Conservation (phyloP, 1,140 invertebrate species). For the Lasaia peninsularis region DNA sequence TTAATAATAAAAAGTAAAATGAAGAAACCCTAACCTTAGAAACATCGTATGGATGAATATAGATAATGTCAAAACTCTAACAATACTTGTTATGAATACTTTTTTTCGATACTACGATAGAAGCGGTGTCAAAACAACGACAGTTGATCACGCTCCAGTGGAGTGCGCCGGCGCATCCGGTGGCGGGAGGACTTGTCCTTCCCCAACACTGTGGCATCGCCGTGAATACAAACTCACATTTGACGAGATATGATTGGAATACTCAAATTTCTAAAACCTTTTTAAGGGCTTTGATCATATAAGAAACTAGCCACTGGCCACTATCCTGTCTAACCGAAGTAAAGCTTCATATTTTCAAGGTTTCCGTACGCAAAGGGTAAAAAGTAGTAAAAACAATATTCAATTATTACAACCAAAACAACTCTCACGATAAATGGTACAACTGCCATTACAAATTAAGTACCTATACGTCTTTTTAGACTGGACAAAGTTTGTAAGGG, state of each 20-base stretch:
- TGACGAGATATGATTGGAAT: conserved; percentile 10
- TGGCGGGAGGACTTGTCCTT: conserved; percentile 21
- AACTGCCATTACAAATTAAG: too few relatives aligned
- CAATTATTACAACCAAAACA: too few relatives aligned
- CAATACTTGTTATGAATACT: neutral
- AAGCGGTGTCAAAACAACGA: conserved; percentile 36
- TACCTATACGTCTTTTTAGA: too few relatives aligned
- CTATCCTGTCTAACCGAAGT: neutral
- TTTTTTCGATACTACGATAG: neutral
- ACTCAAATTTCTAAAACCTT: conserved; percentile 3
- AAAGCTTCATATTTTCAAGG: neutral
- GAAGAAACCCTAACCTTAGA: too few relatives aligned
- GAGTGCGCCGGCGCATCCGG: conserved; percentile 39
- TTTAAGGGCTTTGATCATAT: conserved; percentile 17
- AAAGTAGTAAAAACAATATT: too few relatives aligned
- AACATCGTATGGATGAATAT: too few relatives aligned
- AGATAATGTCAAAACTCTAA: too few relatives aligned
- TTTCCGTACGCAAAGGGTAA: too few relatives aligned
- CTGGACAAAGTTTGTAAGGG: too few relatives aligned
- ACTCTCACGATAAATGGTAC: too few relatives aligned
- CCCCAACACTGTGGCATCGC: conserved; percentile 20
- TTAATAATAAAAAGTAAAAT: too few relatives aligned
- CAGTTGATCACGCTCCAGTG: conserved; percentile 39
- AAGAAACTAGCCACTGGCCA: neutral
- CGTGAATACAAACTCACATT: conserved; percentile 22